These are phyloP conservation scores for Sylvia borin DNA, from an alignment of 2,797 vertebrate species.

Conservation along the genomic window DNA sequence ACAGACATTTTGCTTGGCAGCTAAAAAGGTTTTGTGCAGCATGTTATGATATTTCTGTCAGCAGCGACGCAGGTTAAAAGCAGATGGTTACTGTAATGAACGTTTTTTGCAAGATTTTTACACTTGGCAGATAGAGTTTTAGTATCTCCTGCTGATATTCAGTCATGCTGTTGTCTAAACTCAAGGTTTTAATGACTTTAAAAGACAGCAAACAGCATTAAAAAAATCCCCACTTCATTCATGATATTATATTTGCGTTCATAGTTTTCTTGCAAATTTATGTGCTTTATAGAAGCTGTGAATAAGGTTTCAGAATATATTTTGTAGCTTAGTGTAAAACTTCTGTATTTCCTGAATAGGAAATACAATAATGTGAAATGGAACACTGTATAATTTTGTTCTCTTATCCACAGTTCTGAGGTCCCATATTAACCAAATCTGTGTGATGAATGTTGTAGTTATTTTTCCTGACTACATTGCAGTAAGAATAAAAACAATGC, in stretches of 20 bases:
- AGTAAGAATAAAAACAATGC: not conserved
- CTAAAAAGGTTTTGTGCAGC: conserved; percentile 32
- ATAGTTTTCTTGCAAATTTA: not conserved
- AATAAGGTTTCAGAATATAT: not conserved
- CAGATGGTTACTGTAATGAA: conserved; percentile 43
- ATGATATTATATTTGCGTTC: not conserved
- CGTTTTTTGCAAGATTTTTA: conserved; percentile 16
- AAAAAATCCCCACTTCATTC: not conserved
- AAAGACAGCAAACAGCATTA: not conserved
- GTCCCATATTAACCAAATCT: not conserved
- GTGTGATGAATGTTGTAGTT: not conserved
- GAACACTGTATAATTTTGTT: not conserved
- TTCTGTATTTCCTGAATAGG: not conserved
- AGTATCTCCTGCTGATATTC: not conserved
- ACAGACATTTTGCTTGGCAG: conserved; percentile 48
- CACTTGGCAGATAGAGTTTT: not conserved
- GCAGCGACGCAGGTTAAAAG: conserved; percentile 1
- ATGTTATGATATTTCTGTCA: conserved; percentile 46
- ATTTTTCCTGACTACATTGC: not conserved
- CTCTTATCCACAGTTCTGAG: not conserved
- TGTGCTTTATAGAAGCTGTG: not conserved
- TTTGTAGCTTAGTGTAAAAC: not conserved
- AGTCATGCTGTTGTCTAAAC: conserved; percentile 28
- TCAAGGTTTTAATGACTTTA: conserved; percentile 9
- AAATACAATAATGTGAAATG: not conserved